These are phyloP conservation scores for Forficula auricularia DNA, from an alignment of 1,140 invertebrate genomes.

Conservation along the genomic window DNA sequence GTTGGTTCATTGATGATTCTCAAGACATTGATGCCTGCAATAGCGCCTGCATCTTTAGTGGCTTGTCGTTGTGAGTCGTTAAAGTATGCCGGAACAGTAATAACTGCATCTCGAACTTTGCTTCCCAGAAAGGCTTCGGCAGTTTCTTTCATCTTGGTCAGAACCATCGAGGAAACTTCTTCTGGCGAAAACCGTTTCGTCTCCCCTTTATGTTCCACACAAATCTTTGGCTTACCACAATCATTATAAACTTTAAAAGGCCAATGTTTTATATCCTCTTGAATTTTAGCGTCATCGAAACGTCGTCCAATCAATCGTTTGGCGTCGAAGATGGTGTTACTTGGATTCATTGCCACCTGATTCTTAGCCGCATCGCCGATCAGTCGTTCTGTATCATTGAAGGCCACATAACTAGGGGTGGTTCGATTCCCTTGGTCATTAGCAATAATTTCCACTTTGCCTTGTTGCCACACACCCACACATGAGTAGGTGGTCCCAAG, in stretches of 20 bases:
- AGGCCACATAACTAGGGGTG: conserved; percentile 78
- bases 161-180: conserved; percentile 74
- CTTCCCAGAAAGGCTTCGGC: conserved; percentile 36
- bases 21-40: conserved; percentile 62
- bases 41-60: conserved; percentile 56
- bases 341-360: conserved; percentile 66
- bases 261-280: conserved; percentile 62
- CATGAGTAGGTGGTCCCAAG: conserved; percentile 65
- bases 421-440: conserved; percentile 89
- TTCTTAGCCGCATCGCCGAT: conserved; percentile 54
- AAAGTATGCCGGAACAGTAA: conserved; percentile 55
- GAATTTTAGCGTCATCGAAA: conserved; percentile 56
- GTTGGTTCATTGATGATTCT: conserved; percentile 63
- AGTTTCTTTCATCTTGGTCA: conserved; percentile 60
- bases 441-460: conserved; percentile 82
- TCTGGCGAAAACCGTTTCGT: conserved; percentile 60
- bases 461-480: conserved; percentile 65
- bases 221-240: conserved; percentile 53
- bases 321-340: conserved; percentile 63
- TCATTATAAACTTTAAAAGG: conserved; percentile 56
- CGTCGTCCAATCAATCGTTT: conserved; percentile 46
- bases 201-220: conserved; percentile 59
- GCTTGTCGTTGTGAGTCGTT: conserved; percentile 51
- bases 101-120: conserved; percentile 34
- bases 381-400: conserved; percentile 61